A percentile compares a stretch with the other conserved stretches of the same genome.
Conservation (phyloP, 2,888 invertebrate genomes). For the Lordiphosa fenestrarum region DNA sequence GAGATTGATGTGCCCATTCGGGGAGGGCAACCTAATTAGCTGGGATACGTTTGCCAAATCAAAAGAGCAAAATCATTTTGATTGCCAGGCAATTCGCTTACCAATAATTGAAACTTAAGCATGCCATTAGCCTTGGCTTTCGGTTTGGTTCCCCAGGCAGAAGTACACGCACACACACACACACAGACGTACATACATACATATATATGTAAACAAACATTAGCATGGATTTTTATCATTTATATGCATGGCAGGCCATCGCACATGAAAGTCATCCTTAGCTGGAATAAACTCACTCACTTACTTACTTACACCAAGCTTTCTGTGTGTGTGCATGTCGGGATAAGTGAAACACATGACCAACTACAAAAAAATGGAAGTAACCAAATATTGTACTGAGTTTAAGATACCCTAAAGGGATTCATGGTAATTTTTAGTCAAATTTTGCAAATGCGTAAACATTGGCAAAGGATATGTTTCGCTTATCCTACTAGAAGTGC, state of each 20-base stretch:
- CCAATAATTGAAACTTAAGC: slow-evolving; percentile 73
- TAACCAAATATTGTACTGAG: too few relatives aligned
- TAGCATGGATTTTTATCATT: slow-evolving; percentile 73
- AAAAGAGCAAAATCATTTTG: slow-evolving; percentile 33
- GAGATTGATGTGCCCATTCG: neutral
- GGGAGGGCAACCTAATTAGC: slow-evolving; percentile 3
- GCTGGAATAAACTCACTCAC: slow-evolving; percentile 20
- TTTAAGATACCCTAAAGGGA: too few relatives aligned
- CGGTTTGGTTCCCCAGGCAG: slow-evolving; percentile 25
- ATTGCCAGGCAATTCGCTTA: slow-evolving; percentile 54
- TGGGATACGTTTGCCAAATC: slow-evolving; percentile 3
- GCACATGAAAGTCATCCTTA: slow-evolving; percentile 64
- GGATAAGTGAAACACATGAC: too few relatives aligned
- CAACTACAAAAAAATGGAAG: too few relatives aligned
- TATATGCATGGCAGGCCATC: slow-evolving; percentile 70
- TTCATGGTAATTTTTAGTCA: too few relatives aligned
- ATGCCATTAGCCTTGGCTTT: slow-evolving; percentile 59
- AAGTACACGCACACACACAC: slow-evolving; percentile 18
- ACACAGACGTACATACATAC: slow-evolving; percentile 12
- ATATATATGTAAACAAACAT: slow-evolving; percentile 37
- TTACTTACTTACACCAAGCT: neutral
- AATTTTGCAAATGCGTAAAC: too few relatives aligned
- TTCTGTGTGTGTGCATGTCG: neutral
- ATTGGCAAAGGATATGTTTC: too few relatives aligned
- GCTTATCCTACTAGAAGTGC: too few relatives aligned